phyloP scores from a whole-genome alignment of 2,888 invertebrate species.

The Microctonus brassicae region DNA sequence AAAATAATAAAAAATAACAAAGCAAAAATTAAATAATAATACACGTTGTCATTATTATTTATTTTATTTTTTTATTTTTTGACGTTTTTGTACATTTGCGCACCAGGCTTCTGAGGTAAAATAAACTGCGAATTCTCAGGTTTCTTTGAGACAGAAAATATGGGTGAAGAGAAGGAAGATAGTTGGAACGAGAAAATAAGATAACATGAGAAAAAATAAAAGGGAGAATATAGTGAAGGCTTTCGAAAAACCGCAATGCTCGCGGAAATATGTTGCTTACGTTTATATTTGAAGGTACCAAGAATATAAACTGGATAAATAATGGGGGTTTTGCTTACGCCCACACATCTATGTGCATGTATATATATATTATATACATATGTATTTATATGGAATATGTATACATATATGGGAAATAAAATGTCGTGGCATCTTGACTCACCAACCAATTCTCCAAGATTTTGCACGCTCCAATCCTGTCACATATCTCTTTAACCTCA shows the following conservation, averaged over 20 bases:
- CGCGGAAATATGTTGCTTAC: conserved; percentile 38
- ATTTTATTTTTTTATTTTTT: background rate
- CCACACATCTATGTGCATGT: conserved; percentile 36
- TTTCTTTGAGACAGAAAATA: background rate
- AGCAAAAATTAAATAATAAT: conserved; percentile 11
- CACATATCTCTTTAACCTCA: background rate
- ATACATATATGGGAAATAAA: too few species aligned
- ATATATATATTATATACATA: too few species aligned
- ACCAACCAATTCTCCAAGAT: conserved; percentile 42
- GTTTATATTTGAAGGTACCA: conserved; percentile 22
- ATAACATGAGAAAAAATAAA: conserved; percentile 27
- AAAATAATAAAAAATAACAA: conserved; percentile 41
- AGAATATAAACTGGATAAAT: conserved; percentile 48
- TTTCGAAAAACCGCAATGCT: conserved; percentile 39
- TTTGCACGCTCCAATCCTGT: conserved; percentile 23
- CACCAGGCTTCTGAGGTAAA: background rate
- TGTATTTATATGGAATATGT: too few species aligned
- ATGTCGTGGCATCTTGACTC: conserved; percentile 42
- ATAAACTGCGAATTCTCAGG: background rate
- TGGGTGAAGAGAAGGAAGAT: conserved; percentile 18
- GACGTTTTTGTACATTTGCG: background rate
- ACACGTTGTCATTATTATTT: too few species aligned
- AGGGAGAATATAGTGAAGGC: conserved; percentile 27
- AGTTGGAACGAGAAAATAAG: too few species aligned
- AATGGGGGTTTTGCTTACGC: conserved; percentile 49